Conservation (phyloP, 1,140 invertebrate species). For the Pogonus chalceus region DNA sequence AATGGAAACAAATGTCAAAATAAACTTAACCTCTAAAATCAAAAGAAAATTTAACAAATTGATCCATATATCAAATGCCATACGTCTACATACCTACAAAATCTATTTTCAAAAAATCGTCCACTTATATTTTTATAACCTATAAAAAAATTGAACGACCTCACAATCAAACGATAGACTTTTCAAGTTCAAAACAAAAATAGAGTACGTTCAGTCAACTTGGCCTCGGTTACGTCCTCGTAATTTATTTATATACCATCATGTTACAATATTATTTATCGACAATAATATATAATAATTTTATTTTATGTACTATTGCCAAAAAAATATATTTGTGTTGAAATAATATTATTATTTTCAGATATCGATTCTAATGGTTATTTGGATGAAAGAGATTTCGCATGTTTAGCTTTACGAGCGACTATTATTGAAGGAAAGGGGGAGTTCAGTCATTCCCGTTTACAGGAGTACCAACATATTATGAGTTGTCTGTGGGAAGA, state of each 20-base stretch:
- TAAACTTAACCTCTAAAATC: too few relatives aligned
- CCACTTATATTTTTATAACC: neutral
- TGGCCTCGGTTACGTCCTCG: neutral
- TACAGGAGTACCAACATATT: constrained; percentile 68
- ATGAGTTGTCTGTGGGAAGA: constrained; percentile 77
- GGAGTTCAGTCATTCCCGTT: constrained; percentile 54
- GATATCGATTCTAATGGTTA: constrained; percentile 77
- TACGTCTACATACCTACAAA: too few relatives aligned
- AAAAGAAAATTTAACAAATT: too few relatives aligned
- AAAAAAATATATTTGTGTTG: neutral
- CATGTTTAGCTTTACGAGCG: constrained; percentile 66
- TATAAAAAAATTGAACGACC: neutral
- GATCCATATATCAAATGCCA: too few relatives aligned
- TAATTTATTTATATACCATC: too few relatives aligned
- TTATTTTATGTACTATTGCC: neutral
- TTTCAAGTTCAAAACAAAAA: neutral
- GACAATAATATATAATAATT: neutral
- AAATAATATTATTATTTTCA: constrained; percentile 33
- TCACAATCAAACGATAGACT: neutral
- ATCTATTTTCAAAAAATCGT: too few relatives aligned
- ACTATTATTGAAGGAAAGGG: constrained; percentile 73
- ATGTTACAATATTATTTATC: too few relatives aligned
- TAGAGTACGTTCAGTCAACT: neutral
- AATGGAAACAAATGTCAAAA: too few relatives aligned
- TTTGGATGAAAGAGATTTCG: constrained; percentile 69